Percentiles rank a stretch among this genome's conserved stretches.
phyloP scores from a whole-genome alignment of 2,113 vertebrate genomes.

The Hemichromis elongatus region DNA sequence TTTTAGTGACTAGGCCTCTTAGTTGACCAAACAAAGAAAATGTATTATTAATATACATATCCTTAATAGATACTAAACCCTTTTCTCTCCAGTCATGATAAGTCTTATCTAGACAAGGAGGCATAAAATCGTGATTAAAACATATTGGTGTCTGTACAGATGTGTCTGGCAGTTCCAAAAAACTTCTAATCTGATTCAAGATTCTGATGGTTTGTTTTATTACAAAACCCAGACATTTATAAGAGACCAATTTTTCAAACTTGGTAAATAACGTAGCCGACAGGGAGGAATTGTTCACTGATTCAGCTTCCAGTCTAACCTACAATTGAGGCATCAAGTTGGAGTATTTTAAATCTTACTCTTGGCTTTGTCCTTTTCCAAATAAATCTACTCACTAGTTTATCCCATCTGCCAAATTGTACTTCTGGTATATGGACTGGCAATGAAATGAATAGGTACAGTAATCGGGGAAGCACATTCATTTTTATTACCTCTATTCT shows the following conservation, averaged over 20 bases:
- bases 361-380: no score
- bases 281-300: accelerated
- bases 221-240: background rate
- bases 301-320: background rate
- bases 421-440: no score
- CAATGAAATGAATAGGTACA: no score
- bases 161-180: background rate
- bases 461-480: no score
- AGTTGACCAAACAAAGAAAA: background rate
- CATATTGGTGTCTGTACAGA: background rate
- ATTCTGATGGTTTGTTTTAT: background rate
- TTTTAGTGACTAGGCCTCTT: background rate
- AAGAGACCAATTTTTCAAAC: background rate
- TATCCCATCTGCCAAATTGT: no score
- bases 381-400: no score
- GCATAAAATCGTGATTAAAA: background rate
- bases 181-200: background rate
- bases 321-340: no score
- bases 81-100: background rate
- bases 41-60: background rate
- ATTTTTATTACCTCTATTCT: no score
- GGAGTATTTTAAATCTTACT: no score
- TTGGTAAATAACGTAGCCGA: background rate
- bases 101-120: background rate
- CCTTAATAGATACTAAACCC: background rate